Evolutionary conservation across 2,888 invertebrate species (phyloP), one percentile per base, ranked within the genome.

Genomic region (Willowsia nigromaculata): DNA sequence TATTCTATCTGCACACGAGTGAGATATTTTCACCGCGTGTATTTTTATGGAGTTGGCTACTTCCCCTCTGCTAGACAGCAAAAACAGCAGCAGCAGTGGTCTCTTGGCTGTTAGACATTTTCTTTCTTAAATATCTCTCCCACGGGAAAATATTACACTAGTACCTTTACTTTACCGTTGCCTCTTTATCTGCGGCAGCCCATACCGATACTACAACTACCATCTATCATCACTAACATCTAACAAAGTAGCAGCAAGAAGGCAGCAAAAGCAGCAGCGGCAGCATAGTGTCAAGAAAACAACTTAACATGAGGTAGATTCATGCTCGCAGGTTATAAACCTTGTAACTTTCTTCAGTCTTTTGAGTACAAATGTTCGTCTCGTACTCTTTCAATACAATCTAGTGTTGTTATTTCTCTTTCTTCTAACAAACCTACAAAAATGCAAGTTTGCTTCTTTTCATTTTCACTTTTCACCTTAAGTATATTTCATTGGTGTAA

Each of bases 101-200:
- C 78, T 50, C 78, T 78, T 50, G 78, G n/a, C 78, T 78, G 78
- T 56, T 68, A 68, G 30, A 74, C 78, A 50, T 43, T 71, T 47
- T 27, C 74, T 59, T n/a, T 59, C 87, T 87, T 87, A 87, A 87
- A 87, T 87, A 87, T 87, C 81, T 87, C 74, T 87, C 87, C 81
- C 87, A 56, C 11, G 87, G 71, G 87, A 87, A 74, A 81, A 68
- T 37, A 68, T 86, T 80, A 59, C 71, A 76, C 43, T 59, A 68
- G 68, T 40, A 37, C 15, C 22, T 9, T 33, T 7, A 68, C 68
- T 68, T 68, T 40, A 37, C 15, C 22, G 22, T 33, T 7, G 40
- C 68, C 40, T 68, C 37, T 68, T 68, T 68, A 37, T 68, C 85
- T 65, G 78, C 85, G 78, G 47, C 43, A 59, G 27, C 68, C 68